Conservation (phyloP, 2,113 vertebrate species). For the Illadopsis cleaveri region DNA sequence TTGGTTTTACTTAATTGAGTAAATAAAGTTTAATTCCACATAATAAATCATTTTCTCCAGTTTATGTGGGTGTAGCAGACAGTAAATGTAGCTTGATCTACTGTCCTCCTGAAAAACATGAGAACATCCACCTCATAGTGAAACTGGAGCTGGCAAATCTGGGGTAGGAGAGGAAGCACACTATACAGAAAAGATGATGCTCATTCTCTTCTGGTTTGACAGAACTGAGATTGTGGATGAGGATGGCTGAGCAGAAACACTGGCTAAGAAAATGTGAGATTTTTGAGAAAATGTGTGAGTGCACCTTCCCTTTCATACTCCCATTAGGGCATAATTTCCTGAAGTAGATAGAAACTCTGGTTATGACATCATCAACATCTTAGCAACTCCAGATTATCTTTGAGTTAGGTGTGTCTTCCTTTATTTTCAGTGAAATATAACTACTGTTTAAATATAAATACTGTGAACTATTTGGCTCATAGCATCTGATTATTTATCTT, state of each 20-base stretch:
- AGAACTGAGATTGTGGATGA: background rate
- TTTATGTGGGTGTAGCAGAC: background rate
- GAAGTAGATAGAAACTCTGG: background rate
- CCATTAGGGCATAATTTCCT: background rate
- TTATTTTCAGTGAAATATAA: background rate
- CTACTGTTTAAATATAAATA: slow-evolving; percentile 12
- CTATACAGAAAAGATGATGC: background rate
- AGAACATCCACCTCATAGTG: background rate
- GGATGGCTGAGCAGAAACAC: background rate
- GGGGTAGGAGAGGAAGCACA: background rate
- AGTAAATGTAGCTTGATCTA: background rate
- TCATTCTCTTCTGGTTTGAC: background rate
- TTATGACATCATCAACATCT: background rate
- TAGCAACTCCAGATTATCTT: background rate
- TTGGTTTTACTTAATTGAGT: background rate
- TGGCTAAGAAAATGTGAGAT: background rate
- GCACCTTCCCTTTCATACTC: background rate
- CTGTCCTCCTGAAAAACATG: background rate
- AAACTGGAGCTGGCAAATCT: background rate
- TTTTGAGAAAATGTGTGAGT: background rate
- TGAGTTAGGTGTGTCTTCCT: background rate
- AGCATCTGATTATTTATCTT: background rate
- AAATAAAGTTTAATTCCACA: background rate
- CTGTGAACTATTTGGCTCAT: slow-evolving; percentile 33
- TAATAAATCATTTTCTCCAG: background rate